phyloP scores from a whole-genome alignment of 2,113 vertebrate genomes.

The Pelodiscus sinensis region DNA sequence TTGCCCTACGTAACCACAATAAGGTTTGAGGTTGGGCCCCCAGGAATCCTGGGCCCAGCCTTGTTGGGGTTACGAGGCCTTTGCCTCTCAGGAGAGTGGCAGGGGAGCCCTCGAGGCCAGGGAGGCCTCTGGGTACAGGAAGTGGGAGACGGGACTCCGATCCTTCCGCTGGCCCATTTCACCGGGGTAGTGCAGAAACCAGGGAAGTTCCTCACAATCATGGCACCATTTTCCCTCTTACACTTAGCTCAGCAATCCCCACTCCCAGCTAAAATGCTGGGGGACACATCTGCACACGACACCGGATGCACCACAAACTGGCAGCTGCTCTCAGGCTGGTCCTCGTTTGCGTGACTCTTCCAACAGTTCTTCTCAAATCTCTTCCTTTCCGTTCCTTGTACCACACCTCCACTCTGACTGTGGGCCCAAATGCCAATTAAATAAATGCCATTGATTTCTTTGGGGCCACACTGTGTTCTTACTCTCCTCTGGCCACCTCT shows the following conservation, averaged over 20 bases:
- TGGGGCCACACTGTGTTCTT: not conserved
- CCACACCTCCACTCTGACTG: not conserved
- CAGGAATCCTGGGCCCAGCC: too few species aligned
- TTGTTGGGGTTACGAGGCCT: too few species aligned
- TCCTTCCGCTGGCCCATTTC: too few species aligned
- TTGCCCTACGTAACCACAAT: too few species aligned
- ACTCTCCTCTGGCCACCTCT: not conserved
- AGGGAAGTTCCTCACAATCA: too few species aligned
- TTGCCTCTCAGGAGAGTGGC: too few species aligned
- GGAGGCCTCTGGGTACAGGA: too few species aligned
- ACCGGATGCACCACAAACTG: rapidly evolving
- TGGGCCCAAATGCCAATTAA: not conserved
- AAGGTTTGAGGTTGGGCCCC: too few species aligned
- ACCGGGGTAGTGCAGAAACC: too few species aligned
- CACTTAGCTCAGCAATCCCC: not conserved
- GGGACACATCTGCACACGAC: not conserved
- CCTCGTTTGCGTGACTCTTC: not conserved
- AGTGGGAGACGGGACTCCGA: too few species aligned
- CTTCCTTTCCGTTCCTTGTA: not conserved
- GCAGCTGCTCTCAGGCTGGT: rapidly evolving
- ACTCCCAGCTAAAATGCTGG: not conserved
- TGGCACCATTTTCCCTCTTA: too few species aligned
- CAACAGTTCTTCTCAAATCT: not conserved
- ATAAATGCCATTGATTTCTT: not conserved
- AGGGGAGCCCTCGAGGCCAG: too few species aligned